Conservation (phyloP, 2,888 invertebrate genomes). For the Mongoloraphidia duomilia region DNA sequence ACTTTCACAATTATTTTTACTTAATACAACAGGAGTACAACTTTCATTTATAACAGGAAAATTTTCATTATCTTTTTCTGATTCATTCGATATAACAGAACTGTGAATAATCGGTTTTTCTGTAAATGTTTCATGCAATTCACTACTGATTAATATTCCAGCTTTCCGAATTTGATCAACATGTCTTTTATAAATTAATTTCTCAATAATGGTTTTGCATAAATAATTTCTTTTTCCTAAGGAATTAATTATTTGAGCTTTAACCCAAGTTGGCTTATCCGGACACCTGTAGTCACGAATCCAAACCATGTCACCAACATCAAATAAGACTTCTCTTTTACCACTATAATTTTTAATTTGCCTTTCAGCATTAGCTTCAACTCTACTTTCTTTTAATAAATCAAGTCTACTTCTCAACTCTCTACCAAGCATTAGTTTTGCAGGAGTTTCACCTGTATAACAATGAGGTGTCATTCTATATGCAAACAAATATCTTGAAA, state of each 20-base stretch:
- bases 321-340: slow-evolving; percentile 3
- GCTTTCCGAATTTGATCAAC: slow-evolving; percentile 8
- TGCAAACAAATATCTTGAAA: slow-evolving; percentile 12
- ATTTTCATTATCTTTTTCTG: not conserved
- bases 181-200: slow-evolving; percentile 8
- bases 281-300: slow-evolving; percentile 10
- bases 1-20: not conserved
- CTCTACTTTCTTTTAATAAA: slow-evolving; percentile 1
- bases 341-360: slow-evolving; percentile 7
- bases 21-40: not conserved
- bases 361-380: slow-evolving; percentile 6
- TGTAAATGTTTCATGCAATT: not conserved
- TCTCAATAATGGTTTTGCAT: slow-evolving; percentile 6
- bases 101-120: not conserved
- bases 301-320: slow-evolving; percentile 7
- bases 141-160: not conserved
- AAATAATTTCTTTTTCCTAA: slow-evolving; percentile 9
- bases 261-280: slow-evolving; percentile 8
- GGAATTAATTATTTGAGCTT: slow-evolving; percentile 7
- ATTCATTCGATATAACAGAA: not conserved
- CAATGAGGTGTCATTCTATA: slow-evolving; percentile 10
- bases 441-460: slow-evolving; percentile 9
- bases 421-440: slow-evolving; percentile 9
- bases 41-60: not conserved
- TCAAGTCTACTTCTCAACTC: slow-evolving; percentile 5